These are phyloP conservation scores for Capitulum mitella DNA, from an alignment of 2,888 invertebrate species.

Conservation along the genomic window DNA sequence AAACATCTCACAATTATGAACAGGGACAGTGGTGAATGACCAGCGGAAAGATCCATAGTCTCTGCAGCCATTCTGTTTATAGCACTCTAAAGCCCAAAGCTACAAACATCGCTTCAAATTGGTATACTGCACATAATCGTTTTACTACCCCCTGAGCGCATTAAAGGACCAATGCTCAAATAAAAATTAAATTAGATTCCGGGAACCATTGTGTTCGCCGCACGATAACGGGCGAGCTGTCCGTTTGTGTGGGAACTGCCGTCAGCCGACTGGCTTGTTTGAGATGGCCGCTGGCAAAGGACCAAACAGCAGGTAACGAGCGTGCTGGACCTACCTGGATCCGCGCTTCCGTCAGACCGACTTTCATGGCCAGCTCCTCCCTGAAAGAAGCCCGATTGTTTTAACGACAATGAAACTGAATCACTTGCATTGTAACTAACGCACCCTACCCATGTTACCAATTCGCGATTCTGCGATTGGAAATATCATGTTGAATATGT, in stretches of 20 bases:
- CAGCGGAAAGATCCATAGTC: not conserved
- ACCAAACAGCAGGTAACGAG: not conserved
- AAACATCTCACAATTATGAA: not conserved
- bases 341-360: constrained; percentile 85
- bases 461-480: too few relatives aligned
- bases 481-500: too few relatives aligned
- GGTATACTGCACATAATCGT: constrained; percentile 18
- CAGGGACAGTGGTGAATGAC: not conserved
- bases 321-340: constrained; percentile 77
- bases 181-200: constrained; percentile 19
- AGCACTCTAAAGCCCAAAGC: not conserved
- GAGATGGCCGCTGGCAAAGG: not conserved
- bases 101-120: not conserved
- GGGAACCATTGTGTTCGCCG: not conserved
- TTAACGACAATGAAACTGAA: too few relatives aligned
- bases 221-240: not conserved
- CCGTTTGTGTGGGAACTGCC: too few relatives aligned
- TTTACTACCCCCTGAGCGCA: not conserved
- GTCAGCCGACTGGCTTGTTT: too few relatives aligned
- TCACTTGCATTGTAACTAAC: too few relatives aligned
- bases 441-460: too few relatives aligned
- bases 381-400: too few relatives aligned
- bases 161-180: constrained; percentile 15
- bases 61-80: not conserved
- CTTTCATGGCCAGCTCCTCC: constrained; percentile 90